phyloP scores from a whole-genome alignment of 2,888 invertebrate genomes.

The Leptinotarsa haldemani region DNA sequence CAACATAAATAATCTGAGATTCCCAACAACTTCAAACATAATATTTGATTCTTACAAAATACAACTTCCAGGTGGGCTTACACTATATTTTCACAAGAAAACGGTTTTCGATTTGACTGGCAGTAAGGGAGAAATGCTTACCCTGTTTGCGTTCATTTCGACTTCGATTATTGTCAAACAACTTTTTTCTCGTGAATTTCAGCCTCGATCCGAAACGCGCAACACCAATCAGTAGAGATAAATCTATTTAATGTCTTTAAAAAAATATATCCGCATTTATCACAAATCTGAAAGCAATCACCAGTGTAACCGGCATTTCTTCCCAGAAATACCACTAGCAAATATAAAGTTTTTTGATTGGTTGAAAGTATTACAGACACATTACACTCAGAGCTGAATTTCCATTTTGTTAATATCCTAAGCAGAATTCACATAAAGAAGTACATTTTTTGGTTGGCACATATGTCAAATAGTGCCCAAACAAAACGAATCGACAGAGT shows the following conservation, averaged over 20 bases:
- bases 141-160: background rate
- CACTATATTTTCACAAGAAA: background rate
- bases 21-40: slow-evolving; percentile 17
- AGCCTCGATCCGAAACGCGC: slow-evolving; percentile 13
- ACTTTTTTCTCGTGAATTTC: background rate
- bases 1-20: slow-evolving; percentile 19
- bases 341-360: background rate
- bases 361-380: background rate
- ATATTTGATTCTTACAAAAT: slow-evolving; percentile 1
- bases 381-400: background rate
- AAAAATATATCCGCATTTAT: slow-evolving; percentile 14
- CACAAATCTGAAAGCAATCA: slow-evolving; percentile 11
- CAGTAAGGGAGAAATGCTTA: slow-evolving; percentile 10
- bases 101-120: background rate
- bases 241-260: background rate
- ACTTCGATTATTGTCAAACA: slow-evolving; percentile 10
- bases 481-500: background rate
- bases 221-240: background rate
- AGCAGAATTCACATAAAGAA: background rate
- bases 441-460: slow-evolving; percentile 7
- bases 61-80: slow-evolving; percentile 1
- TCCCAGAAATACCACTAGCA: background rate
- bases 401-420: background rate
- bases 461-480: slow-evolving; percentile 1
- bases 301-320: background rate